Percentiles rank a stretch among this genome's conserved stretches.
phyloP scores from a whole-genome alignment of 2,797 vertebrate species.

The Enteromius thamalakanensis region DNA sequence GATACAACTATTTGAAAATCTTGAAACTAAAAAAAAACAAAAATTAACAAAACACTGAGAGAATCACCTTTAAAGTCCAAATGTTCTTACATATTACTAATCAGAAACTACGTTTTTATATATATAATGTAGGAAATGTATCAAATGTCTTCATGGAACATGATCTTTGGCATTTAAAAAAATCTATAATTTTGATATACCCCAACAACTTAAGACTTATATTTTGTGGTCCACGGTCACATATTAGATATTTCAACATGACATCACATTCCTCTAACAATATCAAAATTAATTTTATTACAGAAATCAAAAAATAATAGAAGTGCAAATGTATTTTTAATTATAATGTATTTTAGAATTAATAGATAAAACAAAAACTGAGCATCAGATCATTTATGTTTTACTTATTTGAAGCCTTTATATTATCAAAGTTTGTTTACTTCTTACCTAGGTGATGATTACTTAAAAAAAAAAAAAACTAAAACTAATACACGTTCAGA shows the following conservation, averaged over 20 bases:
- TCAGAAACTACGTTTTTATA: no score
- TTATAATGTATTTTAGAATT: not conserved
- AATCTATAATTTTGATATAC: no score
- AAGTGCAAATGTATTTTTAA: not conserved
- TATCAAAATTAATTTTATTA: not conserved
- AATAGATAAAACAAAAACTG: not conserved
- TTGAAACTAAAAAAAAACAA: no score
- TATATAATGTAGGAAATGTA: no score
- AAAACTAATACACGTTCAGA: not conserved
- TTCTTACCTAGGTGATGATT: constrained; percentile 26
- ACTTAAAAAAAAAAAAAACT: not conserved
- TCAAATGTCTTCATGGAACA: no score
- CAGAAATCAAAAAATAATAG: not conserved
- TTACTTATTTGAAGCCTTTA: constrained; percentile 32
- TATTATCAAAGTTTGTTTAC: constrained; percentile 24
- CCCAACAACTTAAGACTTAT: no score
- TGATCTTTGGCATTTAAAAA: no score
- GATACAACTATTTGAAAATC: no score
- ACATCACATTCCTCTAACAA: not conserved
- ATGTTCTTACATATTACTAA: no score
- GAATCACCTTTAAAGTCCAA: no score
- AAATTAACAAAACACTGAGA: no score
- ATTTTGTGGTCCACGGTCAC: no score
- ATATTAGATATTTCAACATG: not conserved
- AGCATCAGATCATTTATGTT: not conserved